phyloP scores from a whole-genome alignment of 2,797 vertebrate genomes.

The Gorsachius magnificus region DNA sequence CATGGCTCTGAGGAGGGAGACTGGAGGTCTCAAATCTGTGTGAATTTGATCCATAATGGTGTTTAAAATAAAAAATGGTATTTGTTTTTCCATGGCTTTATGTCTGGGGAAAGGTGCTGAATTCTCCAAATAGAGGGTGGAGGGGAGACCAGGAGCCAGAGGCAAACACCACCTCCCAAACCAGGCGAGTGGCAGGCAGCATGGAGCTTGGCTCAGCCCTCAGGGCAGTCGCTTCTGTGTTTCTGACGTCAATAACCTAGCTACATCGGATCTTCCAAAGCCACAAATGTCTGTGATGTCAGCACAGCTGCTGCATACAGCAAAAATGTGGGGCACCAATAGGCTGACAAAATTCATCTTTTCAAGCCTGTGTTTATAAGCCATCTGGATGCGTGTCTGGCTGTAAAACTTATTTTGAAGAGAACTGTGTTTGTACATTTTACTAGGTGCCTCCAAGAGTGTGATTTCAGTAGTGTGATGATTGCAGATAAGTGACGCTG shows the following conservation, averaged over 20 bases:
- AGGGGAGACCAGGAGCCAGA: not conserved
- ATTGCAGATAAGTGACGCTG: not conserved
- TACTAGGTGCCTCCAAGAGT: not conserved
- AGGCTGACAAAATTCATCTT: not conserved
- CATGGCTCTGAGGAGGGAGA: not conserved
- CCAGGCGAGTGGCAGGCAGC: accelerated
- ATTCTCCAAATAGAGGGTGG: not conserved
- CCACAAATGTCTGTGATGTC: accelerated
- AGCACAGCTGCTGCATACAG: not conserved
- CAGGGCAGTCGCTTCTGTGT: not conserved
- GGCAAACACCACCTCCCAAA: not conserved
- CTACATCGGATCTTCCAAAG: not conserved
- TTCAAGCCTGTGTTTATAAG: not conserved
- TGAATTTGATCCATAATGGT: not conserved
- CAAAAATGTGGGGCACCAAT: not conserved
- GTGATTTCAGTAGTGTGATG: not conserved
- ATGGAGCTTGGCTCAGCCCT: not conserved
- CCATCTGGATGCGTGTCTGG: not conserved
- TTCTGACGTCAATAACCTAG: not conserved
- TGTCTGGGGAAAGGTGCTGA: not conserved
- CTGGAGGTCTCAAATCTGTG: not conserved
- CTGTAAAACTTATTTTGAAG: not conserved
- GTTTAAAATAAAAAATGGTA: not conserved
- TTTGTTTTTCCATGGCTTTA: not conserved
- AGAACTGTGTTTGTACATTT: not conserved